Base-by-base conservation (phyloP, 2,797 vertebrate genomes). In the Pelobates cultripes region DNA sequence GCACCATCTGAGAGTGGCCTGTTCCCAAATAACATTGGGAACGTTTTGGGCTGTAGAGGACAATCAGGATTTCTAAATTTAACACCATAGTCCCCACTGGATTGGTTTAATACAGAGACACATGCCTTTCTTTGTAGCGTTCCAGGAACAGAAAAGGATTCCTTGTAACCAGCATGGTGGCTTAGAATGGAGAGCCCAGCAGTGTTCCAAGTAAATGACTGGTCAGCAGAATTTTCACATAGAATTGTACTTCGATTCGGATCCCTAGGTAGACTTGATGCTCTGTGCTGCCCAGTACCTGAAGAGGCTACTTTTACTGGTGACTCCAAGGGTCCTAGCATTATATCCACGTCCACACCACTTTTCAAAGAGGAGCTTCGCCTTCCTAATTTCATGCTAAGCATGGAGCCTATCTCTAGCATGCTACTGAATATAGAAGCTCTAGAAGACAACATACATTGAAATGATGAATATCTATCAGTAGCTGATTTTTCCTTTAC, bases 301-400 rank as follows among this genome's bases (percentile, higher is more conserved):
- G n/a, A 40, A 14, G 57, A 51, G 7, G 77, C 57, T 10, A 42
- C 67, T 43, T 77, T 43, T 7, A 82, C 78, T 60, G 75, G 83
- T 44, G 83, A 87, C 61, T 83, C 75, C 40, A 75, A 15, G 4
- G 84, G 70, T 3, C 69, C 70, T 28, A 85, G 66, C 41, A 83
- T 67, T 10, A 71, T 63, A 47, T 85, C 73, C 6, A 40, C n/a
- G 70, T 80, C 61, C 3, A 83, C 3, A 1, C 78, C 81, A 47
- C 84, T 85, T 73, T 70, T 83, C 13, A 85, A 51, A 3, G 86
- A 84, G 28, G 85, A 83, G 57, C 85, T 85, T 4, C 81, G 55
- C 42, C 85, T 55, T 3, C 70, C 73, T 45, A 53, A 7, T 66
- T 81, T 82, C 3, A 77, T 61, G 57, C 12, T 72, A 53, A 79